Base-by-base conservation (phyloP, 2,888 invertebrate species). In the Tetranychus piercei region DNA sequence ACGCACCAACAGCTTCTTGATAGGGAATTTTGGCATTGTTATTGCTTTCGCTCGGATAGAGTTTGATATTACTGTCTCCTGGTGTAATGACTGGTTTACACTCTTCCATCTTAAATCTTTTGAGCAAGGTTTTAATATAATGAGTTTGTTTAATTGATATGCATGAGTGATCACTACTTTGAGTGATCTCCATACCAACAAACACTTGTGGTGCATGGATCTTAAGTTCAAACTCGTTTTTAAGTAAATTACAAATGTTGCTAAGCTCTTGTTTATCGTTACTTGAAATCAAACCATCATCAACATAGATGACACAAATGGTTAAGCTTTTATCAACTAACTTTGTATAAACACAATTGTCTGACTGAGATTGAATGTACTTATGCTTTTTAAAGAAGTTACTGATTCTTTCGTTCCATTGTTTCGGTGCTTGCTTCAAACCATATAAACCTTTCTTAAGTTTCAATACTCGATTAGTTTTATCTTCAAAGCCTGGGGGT, bases 271-370 rank as follows among this genome's bases (percentile, higher is more conserved):
- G 6, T 6, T 6, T 6, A 45, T 45, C 9, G 9, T 6, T 7
- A 9, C 45, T 45, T 6, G 45, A 45, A 45, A 45, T 45, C 6
- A 76, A n/a, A 5, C 71, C 71, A 70, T 77, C 77, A 71, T 77
- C 77, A n/a, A 77, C 77, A 75, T 77, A 77, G 11, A 77, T 69
- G 15, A 73, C 77, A 1, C 77, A 9, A 22, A 77, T 44, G 6
- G 45, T 45, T 45, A 45, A 45, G 6, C 45, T 9, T 8, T 45
- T 9, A 9, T 6, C 9, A 9, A n/a, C n/a, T n/a, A 45, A 45
- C 6, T 45, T 45, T 9, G 9, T 9, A 45, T 8, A 45, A 45
- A 45, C 9, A 45, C 45, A 45, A 6, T 45, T 45, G 45, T 45
- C 45, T 8, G 45, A 45, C 9, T 45, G 45, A 45, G 7, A 45